Percentiles rank a stretch among this genome's conserved stretches.
Conservation (phyloP, 2,113 vertebrate genomes). For the Thymallus thymallus region DNA sequence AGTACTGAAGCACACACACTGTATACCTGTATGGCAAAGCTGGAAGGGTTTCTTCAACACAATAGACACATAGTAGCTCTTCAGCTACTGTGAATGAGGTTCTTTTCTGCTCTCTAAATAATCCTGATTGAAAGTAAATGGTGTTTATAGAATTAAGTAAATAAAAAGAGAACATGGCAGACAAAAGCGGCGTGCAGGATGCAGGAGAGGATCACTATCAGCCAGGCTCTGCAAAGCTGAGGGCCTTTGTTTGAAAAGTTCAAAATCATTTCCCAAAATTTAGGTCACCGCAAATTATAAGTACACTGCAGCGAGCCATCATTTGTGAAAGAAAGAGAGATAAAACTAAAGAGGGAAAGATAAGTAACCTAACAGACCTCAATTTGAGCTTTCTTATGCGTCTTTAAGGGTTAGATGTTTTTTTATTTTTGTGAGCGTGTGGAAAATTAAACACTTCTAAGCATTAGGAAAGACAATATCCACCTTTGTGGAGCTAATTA, state of each 20-base stretch:
- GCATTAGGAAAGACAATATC: constrained; percentile 46
- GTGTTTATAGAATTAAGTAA: constrained; percentile 58
- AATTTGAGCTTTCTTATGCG: constrained; percentile 28
- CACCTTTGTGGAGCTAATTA: constrained; percentile 63
- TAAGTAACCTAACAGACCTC: constrained; percentile 21
- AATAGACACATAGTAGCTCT: constrained; percentile 31
- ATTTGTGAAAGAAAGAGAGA: constrained; percentile 48
- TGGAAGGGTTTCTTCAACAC: constrained; percentile 30
- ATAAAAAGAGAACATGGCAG: constrained; percentile 39
- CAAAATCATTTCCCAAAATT: constrained; percentile 65
- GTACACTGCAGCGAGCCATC: constrained; percentile 48
- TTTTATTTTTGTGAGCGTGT: constrained; percentile 4
- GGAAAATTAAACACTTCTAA: constrained; percentile 51
- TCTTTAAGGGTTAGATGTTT: constrained; percentile 50
- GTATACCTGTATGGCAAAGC: constrained; percentile 28
- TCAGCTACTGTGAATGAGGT: constrained; percentile 26
- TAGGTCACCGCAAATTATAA: constrained; percentile 60
- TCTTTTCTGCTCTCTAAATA: constrained; percentile 39
- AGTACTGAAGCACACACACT: constrained; percentile 6
- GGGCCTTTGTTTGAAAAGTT: constrained; percentile 63
- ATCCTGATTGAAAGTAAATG: constrained; percentile 53
- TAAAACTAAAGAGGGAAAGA: constrained; percentile 25
- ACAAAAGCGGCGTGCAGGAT: constrained; percentile 26
- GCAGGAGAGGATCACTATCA: constrained; percentile 31
- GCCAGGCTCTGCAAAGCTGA: constrained; percentile 29